These are phyloP conservation scores for Peromyscus nudipes DNA, from an alignment of 2,797 vertebrate species.

Conservation along the genomic window DNA sequence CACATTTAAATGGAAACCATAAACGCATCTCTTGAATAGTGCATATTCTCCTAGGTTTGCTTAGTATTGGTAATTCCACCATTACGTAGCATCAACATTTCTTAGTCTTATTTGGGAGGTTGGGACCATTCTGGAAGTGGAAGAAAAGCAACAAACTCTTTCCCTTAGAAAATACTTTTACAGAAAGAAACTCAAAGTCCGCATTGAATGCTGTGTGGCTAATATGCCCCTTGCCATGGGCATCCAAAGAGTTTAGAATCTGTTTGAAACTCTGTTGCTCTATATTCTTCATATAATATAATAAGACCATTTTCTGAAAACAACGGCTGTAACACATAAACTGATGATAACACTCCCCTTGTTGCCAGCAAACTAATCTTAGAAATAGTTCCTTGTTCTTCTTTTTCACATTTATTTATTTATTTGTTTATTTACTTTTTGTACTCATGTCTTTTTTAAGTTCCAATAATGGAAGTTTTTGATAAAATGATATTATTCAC, in stretches of 20 bases:
- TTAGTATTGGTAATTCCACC: neutral
- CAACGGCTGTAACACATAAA: neutral
- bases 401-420: neutral
- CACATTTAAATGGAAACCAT: neutral
- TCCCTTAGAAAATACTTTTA: neutral
- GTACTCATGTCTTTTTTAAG: neutral
- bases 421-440: neutral
- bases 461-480: conserved; percentile 2
- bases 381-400: conserved; percentile 32
- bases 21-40: neutral
- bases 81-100: neutral
- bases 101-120: neutral
- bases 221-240: neutral
- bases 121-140: neutral
- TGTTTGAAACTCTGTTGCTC: neutral
- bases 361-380: neutral
- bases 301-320: neutral
- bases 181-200: neutral
- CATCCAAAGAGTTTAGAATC: neutral
- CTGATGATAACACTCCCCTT: neutral
- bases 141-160: neutral
- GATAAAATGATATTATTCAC: neutral
- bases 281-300: neutral
- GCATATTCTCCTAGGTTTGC: neutral
- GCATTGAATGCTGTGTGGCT: neutral